phyloP scores from a whole-genome alignment of 2,797 vertebrate genomes.

The Onychomys arenicola region DNA sequence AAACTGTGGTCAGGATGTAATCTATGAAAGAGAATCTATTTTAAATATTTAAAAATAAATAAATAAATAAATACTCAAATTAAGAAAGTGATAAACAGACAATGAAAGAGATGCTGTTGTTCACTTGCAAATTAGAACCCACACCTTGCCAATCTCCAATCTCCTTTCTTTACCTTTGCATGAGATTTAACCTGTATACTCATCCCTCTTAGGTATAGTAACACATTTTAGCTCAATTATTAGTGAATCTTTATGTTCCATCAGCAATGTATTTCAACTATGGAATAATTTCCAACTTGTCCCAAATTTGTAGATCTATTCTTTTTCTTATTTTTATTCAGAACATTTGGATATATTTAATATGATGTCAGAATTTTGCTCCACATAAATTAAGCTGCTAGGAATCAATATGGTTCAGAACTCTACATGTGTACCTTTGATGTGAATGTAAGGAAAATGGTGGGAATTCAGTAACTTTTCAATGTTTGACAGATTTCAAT shows the following conservation, averaged over 20 bases:
- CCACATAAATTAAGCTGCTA: background rate
- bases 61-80: background rate
- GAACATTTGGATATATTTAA: slow-evolving; percentile 16
- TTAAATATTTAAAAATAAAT: background rate
- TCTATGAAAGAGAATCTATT: background rate
- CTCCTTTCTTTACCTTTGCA: background rate
- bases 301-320: background rate
- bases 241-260: background rate
- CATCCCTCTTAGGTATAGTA: background rate
- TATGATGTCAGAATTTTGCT: background rate
- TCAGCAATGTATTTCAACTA: background rate
- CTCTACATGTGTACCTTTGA: background rate
- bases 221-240: background rate
- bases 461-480: background rate
- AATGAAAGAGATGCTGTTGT: background rate
- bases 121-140: background rate
- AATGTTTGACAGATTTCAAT: background rate
- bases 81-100: slow-evolving; percentile 6
- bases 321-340: slow-evolving; percentile 28
- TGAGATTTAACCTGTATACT: background rate
- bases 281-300: background rate
- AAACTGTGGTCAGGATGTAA: background rate
- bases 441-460: background rate
- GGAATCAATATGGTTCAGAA: background rate
- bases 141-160: background rate